Conservation (phyloP, 2,888 invertebrate species). For the Gasteruption jaculator region DNA sequence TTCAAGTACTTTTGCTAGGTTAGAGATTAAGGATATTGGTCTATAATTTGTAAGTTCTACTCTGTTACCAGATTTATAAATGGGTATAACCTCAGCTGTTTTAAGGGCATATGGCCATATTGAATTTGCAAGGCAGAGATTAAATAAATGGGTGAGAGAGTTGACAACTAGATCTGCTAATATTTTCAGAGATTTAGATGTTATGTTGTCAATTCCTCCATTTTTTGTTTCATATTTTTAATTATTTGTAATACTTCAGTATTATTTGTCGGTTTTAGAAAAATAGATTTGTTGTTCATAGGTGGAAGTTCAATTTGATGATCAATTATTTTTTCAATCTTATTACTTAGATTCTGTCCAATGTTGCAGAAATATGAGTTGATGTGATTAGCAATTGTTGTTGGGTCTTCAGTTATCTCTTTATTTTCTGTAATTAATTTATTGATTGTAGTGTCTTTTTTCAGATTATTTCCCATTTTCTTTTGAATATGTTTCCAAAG, state of each 20-base stretch:
- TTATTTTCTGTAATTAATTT: too few relatives aligned
- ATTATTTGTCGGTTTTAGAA: neutral
- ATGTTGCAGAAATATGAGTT: too few relatives aligned
- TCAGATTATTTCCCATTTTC: too few relatives aligned
- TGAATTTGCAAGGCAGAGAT: neutral
- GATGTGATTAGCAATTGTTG: too few relatives aligned
- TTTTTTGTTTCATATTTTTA: conserved; percentile 3
- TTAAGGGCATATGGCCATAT: conserved; percentile 6
- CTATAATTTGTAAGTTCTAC: conserved; percentile 18
- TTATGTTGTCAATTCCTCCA: conserved; percentile 8
- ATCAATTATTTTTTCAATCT: too few relatives aligned
- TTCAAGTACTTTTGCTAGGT: conserved; percentile 23
- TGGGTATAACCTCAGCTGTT: conserved; percentile 11
- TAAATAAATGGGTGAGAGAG: conserved; percentile 1
- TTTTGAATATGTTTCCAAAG: too few relatives aligned
- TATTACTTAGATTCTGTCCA: too few relatives aligned
- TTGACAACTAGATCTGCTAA: neutral
- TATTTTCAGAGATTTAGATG: neutral
- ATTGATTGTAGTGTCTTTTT: too few relatives aligned
- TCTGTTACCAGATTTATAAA: conserved; percentile 18
- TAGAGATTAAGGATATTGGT: too few relatives aligned
- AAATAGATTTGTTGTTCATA: too few relatives aligned
- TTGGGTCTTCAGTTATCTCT: too few relatives aligned
- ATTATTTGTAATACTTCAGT: neutral
- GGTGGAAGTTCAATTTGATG: too few relatives aligned